Percentiles rank a stretch among this genome's conserved stretches.
phyloP scores from a whole-genome alignment of 2,113 vertebrate genomes.

The Anguilla japonica region DNA sequence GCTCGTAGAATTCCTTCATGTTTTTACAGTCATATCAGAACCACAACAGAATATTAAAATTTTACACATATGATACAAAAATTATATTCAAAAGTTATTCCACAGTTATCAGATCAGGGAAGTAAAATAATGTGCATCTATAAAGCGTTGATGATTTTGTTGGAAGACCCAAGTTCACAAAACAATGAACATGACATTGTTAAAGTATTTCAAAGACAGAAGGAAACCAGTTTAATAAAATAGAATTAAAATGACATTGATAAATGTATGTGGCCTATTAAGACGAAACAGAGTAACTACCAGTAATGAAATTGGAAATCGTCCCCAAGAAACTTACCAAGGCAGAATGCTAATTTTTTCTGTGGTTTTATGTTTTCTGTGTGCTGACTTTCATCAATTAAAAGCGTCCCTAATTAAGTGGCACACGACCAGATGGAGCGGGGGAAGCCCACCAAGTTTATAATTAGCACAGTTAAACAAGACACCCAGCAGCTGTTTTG shows the following conservation, averaged over 20 bases:
- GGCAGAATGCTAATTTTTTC: background rate
- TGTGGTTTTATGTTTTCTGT: conserved; percentile 50
- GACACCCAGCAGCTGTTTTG: conserved; percentile 58
- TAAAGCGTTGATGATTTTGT: background rate
- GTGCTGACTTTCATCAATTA: conserved; percentile 64
- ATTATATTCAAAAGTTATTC: background rate
- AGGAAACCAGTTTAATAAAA: conserved; percentile 21
- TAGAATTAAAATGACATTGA: conserved; percentile 26
- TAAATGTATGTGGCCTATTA: conserved; percentile 32
- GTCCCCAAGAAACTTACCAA: background rate
- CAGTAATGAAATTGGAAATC: conserved; percentile 48
- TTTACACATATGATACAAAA: background rate
- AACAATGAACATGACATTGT: conserved; percentile 23
- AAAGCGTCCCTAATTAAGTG: conserved; percentile 57
- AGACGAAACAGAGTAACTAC: conserved; percentile 32
- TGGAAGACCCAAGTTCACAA: conserved; percentile 37
- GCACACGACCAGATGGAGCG: conserved; percentile 50
- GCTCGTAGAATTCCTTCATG: background rate
- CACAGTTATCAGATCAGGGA: background rate
- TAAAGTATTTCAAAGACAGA: conserved; percentile 20
- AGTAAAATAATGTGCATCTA: background rate
- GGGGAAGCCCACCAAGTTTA: conserved; percentile 59
- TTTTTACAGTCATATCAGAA: background rate
- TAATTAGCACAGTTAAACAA: conserved; percentile 64
- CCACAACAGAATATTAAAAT: background rate